phyloP scores from a whole-genome alignment of 2,113 vertebrate genomes.

The Cottus gobio region DNA sequence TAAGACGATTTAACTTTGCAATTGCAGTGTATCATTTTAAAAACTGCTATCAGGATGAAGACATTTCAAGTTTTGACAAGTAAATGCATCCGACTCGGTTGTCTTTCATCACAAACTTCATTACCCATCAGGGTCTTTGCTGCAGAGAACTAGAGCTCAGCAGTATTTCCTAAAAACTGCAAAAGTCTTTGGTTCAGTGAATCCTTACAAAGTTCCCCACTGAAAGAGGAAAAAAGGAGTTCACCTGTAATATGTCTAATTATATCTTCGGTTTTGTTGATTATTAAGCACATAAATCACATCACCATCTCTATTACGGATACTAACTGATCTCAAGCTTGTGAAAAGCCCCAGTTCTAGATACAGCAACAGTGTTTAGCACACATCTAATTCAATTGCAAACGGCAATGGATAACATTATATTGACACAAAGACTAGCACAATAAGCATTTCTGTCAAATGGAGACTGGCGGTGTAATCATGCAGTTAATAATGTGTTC shows the following conservation, averaged over 20 bases:
- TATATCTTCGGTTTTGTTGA: slow-evolving; percentile 4
- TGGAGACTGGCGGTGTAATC: background rate
- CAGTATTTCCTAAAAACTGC: slow-evolving; percentile 45
- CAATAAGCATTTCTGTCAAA: slow-evolving; percentile 11
- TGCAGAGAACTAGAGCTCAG: slow-evolving; percentile 32
- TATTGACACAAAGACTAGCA: background rate
- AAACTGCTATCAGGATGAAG: slow-evolving; percentile 25
- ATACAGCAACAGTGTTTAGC: background rate
- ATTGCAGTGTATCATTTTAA: background rate
- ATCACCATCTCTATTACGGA: background rate
- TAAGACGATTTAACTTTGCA: background rate
- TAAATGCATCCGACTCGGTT: slow-evolving; percentile 19
- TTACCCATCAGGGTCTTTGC: slow-evolving; percentile 44
- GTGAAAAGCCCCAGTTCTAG: background rate
- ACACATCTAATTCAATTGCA: background rate
- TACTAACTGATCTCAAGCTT: background rate
- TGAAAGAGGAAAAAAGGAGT: background rate
- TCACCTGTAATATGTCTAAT: slow-evolving; percentile 4
- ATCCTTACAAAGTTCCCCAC: slow-evolving; percentile 8
- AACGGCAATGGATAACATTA: background rate
- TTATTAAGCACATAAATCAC: slow-evolving; percentile 25
- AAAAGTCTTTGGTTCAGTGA: slow-evolving; percentile 26
- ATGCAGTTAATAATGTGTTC: slow-evolving; percentile 5
- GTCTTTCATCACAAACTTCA: slow-evolving; percentile 55
- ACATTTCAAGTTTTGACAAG: slow-evolving; percentile 35